Base-by-base conservation (phyloP, 2,797 vertebrate genomes). In the Malurus splendens region DNA sequence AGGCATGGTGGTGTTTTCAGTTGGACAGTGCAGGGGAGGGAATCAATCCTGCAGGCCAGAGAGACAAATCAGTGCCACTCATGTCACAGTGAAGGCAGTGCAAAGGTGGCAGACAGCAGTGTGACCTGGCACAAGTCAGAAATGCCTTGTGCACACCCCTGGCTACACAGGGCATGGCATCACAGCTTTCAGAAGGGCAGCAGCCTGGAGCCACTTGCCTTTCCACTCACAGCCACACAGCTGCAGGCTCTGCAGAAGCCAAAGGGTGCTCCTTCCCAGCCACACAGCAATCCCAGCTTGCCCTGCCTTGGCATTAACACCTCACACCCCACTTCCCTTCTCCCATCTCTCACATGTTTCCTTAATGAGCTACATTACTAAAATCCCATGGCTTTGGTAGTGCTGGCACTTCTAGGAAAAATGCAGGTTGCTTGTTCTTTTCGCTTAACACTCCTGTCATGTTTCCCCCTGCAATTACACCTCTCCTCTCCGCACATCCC, bases 141-240 rank as follows among this genome's bases (percentile, higher is more conserved):
- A 55, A 33, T 0, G 16, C 24, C 10, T 50, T 32, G 66, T 71
- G 55, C 45, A 4, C 6, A 6, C 30, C 30, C 44, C 44, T 45
- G 22, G 54, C 79, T 18, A 1, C 5, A 0, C 19, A 7, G 10
- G 42, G 22, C 20, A 12, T 2, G 1, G 1, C 17, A 59, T 7
- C 11, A 20, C 7, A 5, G 39, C 55, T 56, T 3, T 3, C 17
- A 44, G 47, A 52, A 20, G 47, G 45, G 66, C 84, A 32, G 71
- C 62, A 55, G 22, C 22, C 4, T 23, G 50, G 8, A 6, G 18
- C 10, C 50, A 24, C 48, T 48, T 36, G 68, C 41, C 61, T 62
- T 19, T 47, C 6, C 17, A 13, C 17, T 45, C 47, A 30, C 44
- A 56, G 50, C 23, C 32, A 7, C 33, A 9, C 1, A 30, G 59